Percentiles rank a stretch among this genome's conserved stretches.
Evolutionary conservation across 2,888 invertebrate species (phyloP).

Genomic region (Carpatolechia fugitivella): DNA sequence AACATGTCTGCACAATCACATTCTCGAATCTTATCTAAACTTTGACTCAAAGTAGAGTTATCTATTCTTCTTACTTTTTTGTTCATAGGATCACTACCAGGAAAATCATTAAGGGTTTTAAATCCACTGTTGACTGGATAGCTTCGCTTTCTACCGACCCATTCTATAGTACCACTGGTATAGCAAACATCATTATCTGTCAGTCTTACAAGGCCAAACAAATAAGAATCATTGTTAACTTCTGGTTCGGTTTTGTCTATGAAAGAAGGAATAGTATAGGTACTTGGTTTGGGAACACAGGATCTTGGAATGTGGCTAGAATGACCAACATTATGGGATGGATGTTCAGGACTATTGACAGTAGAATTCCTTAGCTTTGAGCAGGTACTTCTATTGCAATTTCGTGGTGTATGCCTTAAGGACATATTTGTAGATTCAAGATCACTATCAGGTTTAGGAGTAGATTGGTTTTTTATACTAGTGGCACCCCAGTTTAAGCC

Average conservation of each 20-base stretch:
- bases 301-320: conserved; percentile 61
- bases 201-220: conserved; percentile 70
- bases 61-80: conserved; percentile 43
- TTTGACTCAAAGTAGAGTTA: conserved; percentile 30
- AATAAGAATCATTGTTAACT: conserved; percentile 35
- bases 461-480: conserved; percentile 14
- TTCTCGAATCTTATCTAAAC: conserved; percentile 34
- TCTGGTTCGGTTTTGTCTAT: conserved; percentile 32
- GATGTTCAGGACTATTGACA: conserved; percentile 17
- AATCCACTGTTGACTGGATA: conserved; percentile 69
- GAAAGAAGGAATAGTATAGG: conserved; percentile 55
- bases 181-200: conserved; percentile 70
- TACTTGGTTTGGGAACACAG: conserved; percentile 52
- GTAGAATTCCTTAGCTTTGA: background rate
- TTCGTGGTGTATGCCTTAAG: background rate
- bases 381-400: background rate
- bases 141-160: conserved; percentile 68
- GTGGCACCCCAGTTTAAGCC: background rate
- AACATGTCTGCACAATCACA: conserved; percentile 69
- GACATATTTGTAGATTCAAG: background rate
- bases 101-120: conserved; percentile 49
- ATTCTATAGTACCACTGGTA: conserved; percentile 70
- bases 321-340: conserved; percentile 52
- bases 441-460: background rate
- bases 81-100: conserved; percentile 35